Evolutionary conservation across 2,113 vertebrate genomes (phyloP).

Genomic region (Nerophis lumbriciformis): DNA sequence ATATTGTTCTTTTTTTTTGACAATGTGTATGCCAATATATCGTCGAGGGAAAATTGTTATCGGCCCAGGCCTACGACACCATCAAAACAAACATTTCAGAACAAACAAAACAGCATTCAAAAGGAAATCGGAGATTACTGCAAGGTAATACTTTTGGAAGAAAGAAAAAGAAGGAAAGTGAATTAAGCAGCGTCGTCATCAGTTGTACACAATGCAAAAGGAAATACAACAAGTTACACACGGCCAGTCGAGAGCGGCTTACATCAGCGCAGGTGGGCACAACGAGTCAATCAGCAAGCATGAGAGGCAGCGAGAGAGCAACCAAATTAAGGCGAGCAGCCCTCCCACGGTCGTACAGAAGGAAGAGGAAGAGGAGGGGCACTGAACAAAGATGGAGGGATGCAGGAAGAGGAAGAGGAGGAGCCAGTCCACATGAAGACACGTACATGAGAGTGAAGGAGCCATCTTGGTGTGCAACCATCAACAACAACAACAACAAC

Average conservation of each 20-base stretch:
- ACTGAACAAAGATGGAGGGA: conserved; percentile 56
- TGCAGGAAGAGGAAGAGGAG: conserved; percentile 57
- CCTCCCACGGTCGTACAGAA: conserved; percentile 65
- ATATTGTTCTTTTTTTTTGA: too few relatives aligned
- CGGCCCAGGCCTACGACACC: neutral
- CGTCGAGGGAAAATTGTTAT: too few relatives aligned
- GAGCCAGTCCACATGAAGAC: conserved; percentile 71
- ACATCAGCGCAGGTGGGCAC: conserved; percentile 70
- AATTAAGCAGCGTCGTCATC: conserved; percentile 66
- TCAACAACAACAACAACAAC: conserved; percentile 40
- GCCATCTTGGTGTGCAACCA: conserved; percentile 62
- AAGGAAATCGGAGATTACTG: conserved; percentile 66
- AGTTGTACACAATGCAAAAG: conserved; percentile 68
- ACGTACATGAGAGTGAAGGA: conserved; percentile 54
- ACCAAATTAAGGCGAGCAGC: conserved; percentile 66
- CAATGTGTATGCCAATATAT: too few relatives aligned
- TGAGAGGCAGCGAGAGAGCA: conserved; percentile 72
- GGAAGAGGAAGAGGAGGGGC: conserved; percentile 39
- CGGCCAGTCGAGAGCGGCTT: conserved; percentile 70
- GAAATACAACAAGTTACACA: conserved; percentile 66
- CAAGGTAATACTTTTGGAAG: conserved; percentile 53
- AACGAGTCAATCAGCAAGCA: conserved; percentile 77
- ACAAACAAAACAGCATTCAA: conserved; percentile 58
- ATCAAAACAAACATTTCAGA: conserved; percentile 49
- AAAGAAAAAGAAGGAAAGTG: conserved; percentile 47